Percentiles rank a stretch among this genome's conserved stretches.
phyloP scores from a whole-genome alignment of 2,888 invertebrate genomes.

The Scelioninae gen. 2 region DNA sequence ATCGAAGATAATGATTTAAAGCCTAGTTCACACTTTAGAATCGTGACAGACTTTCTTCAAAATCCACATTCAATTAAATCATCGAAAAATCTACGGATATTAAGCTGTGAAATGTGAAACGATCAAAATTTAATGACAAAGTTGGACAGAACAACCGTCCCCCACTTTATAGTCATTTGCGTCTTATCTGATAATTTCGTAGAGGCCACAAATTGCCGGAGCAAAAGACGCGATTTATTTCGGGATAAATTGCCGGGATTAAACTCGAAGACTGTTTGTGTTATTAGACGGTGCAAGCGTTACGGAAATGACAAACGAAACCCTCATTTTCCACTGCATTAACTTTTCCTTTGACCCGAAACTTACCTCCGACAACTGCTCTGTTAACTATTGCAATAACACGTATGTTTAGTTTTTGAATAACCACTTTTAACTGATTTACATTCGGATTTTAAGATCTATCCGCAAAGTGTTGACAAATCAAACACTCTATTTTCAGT shows the following conservation, averaged over 20 bases:
- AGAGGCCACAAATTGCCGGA: constrained; percentile 26
- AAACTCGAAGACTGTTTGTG: constrained; percentile 52
- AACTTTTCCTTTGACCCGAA: constrained; percentile 51
- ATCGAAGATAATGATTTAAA: too few relatives aligned
- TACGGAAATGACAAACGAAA: constrained; percentile 57
- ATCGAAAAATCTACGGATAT: too few relatives aligned
- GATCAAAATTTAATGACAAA: constrained; percentile 30
- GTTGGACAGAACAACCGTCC: constrained; percentile 18
- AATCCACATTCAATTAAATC: too few relatives aligned
- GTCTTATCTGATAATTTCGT: constrained; percentile 39
- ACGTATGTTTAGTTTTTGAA: constrained; percentile 52
- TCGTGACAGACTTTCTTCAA: too few relatives aligned
- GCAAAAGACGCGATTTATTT: constrained; percentile 47
- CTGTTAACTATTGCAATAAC: constrained; percentile 49
- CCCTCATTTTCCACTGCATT: constrained; percentile 57
- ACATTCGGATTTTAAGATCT: too few relatives aligned
- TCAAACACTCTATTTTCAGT: too few relatives aligned
- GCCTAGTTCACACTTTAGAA: too few relatives aligned
- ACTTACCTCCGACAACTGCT: constrained; percentile 48
- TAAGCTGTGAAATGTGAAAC: constrained; percentile 19
- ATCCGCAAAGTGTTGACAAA: too few relatives aligned
- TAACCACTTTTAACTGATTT: too few relatives aligned
- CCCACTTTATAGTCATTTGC: constrained; percentile 34
- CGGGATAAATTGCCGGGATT: constrained; percentile 49
- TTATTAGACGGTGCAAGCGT: constrained; percentile 48